These are phyloP conservation scores for Mantis religiosa DNA, from an alignment of 2,888 invertebrate species.

Conservation along the genomic window DNA sequence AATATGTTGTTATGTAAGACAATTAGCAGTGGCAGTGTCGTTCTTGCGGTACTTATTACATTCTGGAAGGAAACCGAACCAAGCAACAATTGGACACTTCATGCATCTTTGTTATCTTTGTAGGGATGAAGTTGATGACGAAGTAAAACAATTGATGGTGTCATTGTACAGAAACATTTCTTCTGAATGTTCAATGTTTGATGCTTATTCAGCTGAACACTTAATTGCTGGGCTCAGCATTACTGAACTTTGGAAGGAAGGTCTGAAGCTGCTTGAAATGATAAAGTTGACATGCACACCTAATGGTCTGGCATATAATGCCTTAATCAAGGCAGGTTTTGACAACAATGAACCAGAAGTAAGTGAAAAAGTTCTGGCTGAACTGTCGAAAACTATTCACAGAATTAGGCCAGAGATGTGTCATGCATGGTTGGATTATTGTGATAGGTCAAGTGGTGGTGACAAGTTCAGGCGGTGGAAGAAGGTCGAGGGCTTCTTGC, in stretches of 20 bases:
- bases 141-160: slow-evolving; percentile 54
- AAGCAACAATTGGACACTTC: slow-evolving; percentile 56
- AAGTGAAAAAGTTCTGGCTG: slow-evolving; percentile 58
- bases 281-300: slow-evolving; percentile 51
- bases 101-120: slow-evolving; percentile 51
- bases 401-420: slow-evolving; percentile 50
- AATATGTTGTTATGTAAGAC: slow-evolving; percentile 46
- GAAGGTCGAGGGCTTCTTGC: slow-evolving; percentile 48
- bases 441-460: slow-evolving; percentile 41
- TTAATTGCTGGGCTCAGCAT: slow-evolving; percentile 59
- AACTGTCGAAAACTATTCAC: slow-evolving; percentile 48
- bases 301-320: slow-evolving; percentile 49
- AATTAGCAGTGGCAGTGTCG: slow-evolving; percentile 51
- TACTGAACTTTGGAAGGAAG: slow-evolving; percentile 61
- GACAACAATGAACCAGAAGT: slow-evolving; percentile 50
- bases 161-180: slow-evolving; percentile 49
- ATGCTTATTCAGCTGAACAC: slow-evolving; percentile 56
- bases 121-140: slow-evolving; percentile 38
- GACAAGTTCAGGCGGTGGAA: slow-evolving; percentile 41
- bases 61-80: slow-evolving; percentile 49
- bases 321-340: slow-evolving; percentile 57
- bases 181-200: slow-evolving; percentile 55
- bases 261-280: slow-evolving; percentile 56
- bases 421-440: slow-evolving; percentile 51
- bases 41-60: slow-evolving; percentile 55